A percentile compares a stretch with the other conserved stretches of the same genome.
phyloP scores from a whole-genome alignment of 2,888 invertebrate species.

The Sclerodermus sp. region DNA sequence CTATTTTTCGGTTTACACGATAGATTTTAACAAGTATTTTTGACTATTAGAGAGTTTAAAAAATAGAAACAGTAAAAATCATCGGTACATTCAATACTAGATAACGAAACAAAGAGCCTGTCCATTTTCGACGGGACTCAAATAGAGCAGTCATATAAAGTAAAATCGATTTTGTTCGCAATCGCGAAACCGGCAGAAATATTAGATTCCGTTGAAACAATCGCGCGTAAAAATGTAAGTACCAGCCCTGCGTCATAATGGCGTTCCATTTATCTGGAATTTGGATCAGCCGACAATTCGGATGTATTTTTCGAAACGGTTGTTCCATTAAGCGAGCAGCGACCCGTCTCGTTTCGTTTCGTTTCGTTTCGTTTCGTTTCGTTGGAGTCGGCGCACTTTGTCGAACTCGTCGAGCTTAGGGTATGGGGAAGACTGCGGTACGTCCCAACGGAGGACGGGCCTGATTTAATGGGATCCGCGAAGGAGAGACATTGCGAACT shows the following conservation, averaged over 20 bases:
- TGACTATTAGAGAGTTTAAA: no score
- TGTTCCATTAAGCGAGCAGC: constrained; percentile 9
- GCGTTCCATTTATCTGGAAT: not conserved
- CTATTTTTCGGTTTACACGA: no score
- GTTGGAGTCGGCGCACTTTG: constrained; percentile 2
- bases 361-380: no score
- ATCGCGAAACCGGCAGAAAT: no score
- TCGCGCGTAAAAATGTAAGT: constrained; percentile 4
- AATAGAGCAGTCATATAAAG: no score
- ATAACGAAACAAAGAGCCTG: no score
- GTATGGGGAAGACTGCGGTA: not conserved
- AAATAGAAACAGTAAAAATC: no score
- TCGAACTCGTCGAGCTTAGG: not conserved
- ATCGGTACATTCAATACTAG: no score
- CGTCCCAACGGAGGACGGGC: constrained; percentile 2
- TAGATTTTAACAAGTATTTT: no score
- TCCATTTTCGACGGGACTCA: no score
- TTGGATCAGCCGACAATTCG: not conserved
- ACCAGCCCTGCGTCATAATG: constrained; percentile 4
- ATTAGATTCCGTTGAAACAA: not conserved
- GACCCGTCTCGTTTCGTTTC: not conserved
- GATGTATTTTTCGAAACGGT: constrained; percentile 8
- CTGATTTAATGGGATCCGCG: constrained; percentile 19
- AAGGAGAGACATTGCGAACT: no score
- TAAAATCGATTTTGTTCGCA: no score